Evolutionary conservation across 1,140 invertebrate species (phyloP).

Genomic region (Sminthurides bifidus): DNA sequence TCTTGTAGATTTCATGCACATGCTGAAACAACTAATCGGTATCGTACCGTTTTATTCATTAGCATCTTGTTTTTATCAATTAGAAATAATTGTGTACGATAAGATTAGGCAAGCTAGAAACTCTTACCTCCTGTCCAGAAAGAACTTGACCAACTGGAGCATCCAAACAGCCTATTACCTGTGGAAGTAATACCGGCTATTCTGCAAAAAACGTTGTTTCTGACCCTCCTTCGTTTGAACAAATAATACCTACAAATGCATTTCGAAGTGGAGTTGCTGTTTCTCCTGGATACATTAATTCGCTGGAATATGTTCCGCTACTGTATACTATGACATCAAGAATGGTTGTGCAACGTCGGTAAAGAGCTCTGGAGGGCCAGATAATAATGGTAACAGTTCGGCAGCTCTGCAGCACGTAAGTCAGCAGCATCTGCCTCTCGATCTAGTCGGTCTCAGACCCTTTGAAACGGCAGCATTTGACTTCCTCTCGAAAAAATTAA

Average conservation of each 20-base stretch:
- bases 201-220: neutral
- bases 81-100: neutral
- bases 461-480: no score
- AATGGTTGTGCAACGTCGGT: no score
- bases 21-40: constrained; percentile 61
- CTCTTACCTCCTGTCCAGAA: constrained; percentile 50
- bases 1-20: constrained; percentile 92
- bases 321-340: no score
- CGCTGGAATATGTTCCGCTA: no score
- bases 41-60: constrained; percentile 14
- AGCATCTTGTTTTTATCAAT: neutral
- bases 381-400: no score
- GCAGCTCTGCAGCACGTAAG: no score
- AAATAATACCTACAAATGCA: no score
- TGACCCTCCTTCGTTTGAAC: neutral
- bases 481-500: neutral
- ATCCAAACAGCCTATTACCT: constrained; percentile 8
- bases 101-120: constrained; percentile 30
- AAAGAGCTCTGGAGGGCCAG: no score
- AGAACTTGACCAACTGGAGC: constrained; percentile 38
- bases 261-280: no score
- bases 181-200: constrained; percentile 6
- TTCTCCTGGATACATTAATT: no score
- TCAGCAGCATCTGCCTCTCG: no score
- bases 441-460: no score